phyloP scores from a whole-genome alignment of 2,888 invertebrate species.

The Desoria tigrina region DNA sequence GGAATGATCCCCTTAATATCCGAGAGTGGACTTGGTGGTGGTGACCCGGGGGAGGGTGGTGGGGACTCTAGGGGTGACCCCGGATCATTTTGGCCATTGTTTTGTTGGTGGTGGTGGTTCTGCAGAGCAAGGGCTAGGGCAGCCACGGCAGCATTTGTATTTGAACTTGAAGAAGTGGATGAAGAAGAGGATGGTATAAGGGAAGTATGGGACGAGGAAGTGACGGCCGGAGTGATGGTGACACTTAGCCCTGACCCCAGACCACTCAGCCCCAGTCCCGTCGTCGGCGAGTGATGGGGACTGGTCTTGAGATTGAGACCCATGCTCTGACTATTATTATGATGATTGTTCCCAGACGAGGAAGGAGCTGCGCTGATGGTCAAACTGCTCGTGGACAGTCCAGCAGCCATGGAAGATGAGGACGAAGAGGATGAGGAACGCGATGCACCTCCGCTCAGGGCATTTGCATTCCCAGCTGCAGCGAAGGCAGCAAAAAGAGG shows the following conservation, averaged over 20 bases:
- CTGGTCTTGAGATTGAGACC: neutral
- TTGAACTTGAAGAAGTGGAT: slow-evolving; percentile 29
- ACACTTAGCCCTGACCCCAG: slow-evolving; percentile 38
- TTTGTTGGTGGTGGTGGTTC: slow-evolving; percentile 12
- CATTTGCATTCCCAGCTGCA: slow-evolving; percentile 32
- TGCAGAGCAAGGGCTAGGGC: slow-evolving; percentile 40
- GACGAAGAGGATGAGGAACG: slow-evolving; percentile 24
- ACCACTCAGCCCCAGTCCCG: neutral
- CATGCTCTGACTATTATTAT: neutral
- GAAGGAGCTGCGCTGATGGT: slow-evolving; percentile 20
- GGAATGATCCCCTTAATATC: slow-evolving; percentile 20
- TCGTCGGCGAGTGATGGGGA: slow-evolving; percentile 15
- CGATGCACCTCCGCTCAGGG: slow-evolving; percentile 2
- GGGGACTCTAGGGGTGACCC: slow-evolving; percentile 19
- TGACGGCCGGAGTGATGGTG: slow-evolving; percentile 39
- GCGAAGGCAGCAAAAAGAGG: slow-evolving; percentile 52
- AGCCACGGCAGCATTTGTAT: slow-evolving; percentile 35
- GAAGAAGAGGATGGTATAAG: slow-evolving; percentile 29
- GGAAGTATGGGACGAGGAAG: slow-evolving; percentile 25
- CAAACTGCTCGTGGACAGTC: slow-evolving; percentile 29
- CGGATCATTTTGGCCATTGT: slow-evolving; percentile 23
- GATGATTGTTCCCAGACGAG: slow-evolving; percentile 13
- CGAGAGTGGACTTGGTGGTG: slow-evolving; percentile 40
- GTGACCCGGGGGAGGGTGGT: slow-evolving; percentile 38
- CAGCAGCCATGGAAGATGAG: slow-evolving; percentile 16